Evolutionary conservation across 2,888 invertebrate genomes (phyloP).

Genomic region (Horisme vitalbata): DNA sequence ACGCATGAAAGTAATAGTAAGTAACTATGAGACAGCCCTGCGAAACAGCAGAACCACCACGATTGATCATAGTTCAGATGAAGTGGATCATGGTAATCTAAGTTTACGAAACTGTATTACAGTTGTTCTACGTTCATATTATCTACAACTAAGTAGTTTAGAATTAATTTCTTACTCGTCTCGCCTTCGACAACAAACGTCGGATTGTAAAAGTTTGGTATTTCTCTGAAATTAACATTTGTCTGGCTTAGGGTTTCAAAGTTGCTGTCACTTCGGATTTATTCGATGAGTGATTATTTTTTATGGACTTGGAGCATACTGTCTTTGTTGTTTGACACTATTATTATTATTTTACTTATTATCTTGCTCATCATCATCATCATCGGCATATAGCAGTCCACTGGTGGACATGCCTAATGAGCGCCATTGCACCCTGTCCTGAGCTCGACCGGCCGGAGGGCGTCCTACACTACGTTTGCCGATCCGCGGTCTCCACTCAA

Average conservation of each 20-base stretch:
- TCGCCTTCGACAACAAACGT: constrained; percentile 25
- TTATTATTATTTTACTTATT: too few species aligned
- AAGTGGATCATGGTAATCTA: constrained; percentile 51
- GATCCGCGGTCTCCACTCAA: too few species aligned
- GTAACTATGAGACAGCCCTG: constrained; percentile 25
- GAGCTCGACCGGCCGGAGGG: too few species aligned
- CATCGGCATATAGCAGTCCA: too few species aligned
- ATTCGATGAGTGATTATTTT: too few species aligned
- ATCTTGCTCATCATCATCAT: too few species aligned
- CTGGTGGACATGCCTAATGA: too few species aligned
- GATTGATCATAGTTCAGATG: constrained; percentile 58
- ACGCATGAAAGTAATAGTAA: too few species aligned
- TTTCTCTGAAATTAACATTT: constrained; percentile 12
- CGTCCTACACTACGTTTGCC: too few species aligned
- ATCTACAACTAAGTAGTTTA: constrained; percentile 16
- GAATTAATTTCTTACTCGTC: constrained; percentile 30
- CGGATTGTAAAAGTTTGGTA: constrained; percentile 18
- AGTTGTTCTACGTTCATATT: constrained; percentile 21
- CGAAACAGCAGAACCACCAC: constrained; percentile 17
- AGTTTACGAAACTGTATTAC: constrained; percentile 40
- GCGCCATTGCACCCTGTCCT: too few species aligned
- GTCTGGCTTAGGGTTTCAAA: background rate
- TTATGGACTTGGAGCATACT: too few species aligned
- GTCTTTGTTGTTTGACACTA: too few species aligned
- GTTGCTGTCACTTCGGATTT: constrained; percentile 8